Base-by-base conservation (phyloP, 2,888 invertebrate species). In the Trilocha varians region DNA sequence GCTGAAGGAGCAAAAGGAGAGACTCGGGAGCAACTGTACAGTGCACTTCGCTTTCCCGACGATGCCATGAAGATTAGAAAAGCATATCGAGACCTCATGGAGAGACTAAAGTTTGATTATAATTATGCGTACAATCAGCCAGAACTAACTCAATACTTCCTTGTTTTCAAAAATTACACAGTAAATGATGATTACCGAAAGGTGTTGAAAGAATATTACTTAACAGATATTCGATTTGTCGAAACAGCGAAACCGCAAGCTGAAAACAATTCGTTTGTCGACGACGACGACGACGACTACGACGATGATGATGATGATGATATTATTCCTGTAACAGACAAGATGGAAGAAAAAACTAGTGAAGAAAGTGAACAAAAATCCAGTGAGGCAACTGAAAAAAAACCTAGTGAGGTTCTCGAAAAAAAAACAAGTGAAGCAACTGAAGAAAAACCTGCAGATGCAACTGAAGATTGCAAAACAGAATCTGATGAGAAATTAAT, bases 111-210 rank as follows among this genome's bases (percentile, higher is more conserved):
- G 50, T 87, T 87, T 39, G 79, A 69, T 2, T 73, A 83, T 39
- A 76, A 82, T 45, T 86, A 84, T 49, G 78, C 80, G 65, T 69
- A 74, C 41, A 87, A 87, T 48, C 76, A 80, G 44, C 90, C 90
- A 1, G 89, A 90, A 50, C 75, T 91, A 49, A 89, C 89, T 59
- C 90, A 89, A 54, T 91, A 88, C 80, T 88, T 91, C 56, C 91
- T 91, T 53, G 87, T 91, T 5, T 91, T 91, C 64, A 89, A 89
- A 55, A 91, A 91, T 54, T 87, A 89, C 57, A 88, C 88, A 0
- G 88, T 88, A 3, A 86, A 87, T 45, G 87, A 89, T 34, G 87
- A 88, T 17, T 91, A 88, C 59, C 89, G 88, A 51, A 78, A 88
- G 49, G 69, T 88, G 37, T 61, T 91, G 3, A 78, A 82, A 62